These are phyloP conservation scores for Sinhomidia bicolor DNA, from an alignment of 2,888 invertebrate species.

Conservation along the genomic window DNA sequence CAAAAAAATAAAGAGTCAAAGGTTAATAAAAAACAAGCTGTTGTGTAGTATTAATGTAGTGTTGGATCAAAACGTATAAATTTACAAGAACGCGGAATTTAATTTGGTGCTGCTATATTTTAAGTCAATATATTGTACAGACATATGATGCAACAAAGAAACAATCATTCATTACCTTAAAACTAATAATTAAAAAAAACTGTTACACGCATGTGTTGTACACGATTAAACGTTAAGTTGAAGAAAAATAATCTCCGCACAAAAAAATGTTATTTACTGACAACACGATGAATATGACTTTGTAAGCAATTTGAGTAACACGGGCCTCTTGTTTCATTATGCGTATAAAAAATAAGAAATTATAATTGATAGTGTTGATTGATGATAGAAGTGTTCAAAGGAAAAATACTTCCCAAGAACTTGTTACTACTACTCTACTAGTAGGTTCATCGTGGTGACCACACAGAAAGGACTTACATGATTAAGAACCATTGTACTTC, in stretches of 20 bases:
- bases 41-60: conserved; percentile 41
- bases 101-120: conserved; percentile 35
- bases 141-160: conserved; percentile 67
- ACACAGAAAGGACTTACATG: not conserved
- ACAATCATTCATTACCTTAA: conserved; percentile 72
- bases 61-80: not conserved
- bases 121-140: conserved; percentile 28
- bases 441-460: conserved; percentile 8
- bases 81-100: not conserved
- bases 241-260: conserved; percentile 53
- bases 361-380: no score
- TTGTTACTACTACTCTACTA: no score
- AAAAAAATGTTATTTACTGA: conserved; percentile 63
- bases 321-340: conserved; percentile 29
- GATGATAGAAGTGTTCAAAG: not conserved
- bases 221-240: not conserved
- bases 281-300: conserved; percentile 12
- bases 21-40: not conserved
- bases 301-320: not conserved
- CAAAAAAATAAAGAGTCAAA: not conserved
- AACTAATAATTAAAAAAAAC: conserved; percentile 20
- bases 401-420: no score
- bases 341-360: not conserved
- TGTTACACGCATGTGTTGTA: conserved; percentile 37
- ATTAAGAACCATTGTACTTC: conserved; percentile 20